phyloP scores from a whole-genome alignment of 2,797 vertebrate species.

The Notolabrus celidotus region DNA sequence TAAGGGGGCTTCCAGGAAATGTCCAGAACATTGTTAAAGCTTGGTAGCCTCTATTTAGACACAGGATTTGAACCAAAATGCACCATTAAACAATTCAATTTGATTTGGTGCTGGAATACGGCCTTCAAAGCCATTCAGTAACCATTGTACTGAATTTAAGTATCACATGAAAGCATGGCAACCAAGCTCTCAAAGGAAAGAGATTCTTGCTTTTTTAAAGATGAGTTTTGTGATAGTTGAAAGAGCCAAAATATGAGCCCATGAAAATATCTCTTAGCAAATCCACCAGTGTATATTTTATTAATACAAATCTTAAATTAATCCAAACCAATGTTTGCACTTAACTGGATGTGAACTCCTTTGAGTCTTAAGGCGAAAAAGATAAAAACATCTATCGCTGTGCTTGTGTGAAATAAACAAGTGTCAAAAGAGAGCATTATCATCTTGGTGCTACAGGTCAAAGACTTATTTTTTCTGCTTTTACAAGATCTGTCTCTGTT shows the following conservation, averaged over 20 bases:
- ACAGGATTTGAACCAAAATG: constrained; percentile 40
- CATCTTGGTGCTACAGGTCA: constrained; percentile 11
- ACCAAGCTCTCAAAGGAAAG: constrained; percentile 18
- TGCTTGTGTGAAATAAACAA: not conserved
- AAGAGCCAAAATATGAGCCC: constrained; percentile 6
- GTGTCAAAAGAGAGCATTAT: constrained; percentile 8
- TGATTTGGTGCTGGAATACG: constrained; percentile 27
- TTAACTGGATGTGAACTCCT: not conserved
- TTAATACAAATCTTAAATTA: not conserved
- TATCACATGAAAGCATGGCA: constrained; percentile 14
- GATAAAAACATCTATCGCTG: not conserved
- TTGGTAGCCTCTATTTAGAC: constrained; percentile 40
- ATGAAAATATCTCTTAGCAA: not conserved
- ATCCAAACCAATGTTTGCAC: not conserved
- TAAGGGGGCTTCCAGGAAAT: constrained; percentile 43
- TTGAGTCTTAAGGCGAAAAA: not conserved
- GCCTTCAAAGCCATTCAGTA: constrained; percentile 24
- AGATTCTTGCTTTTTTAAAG: constrained; percentile 5
- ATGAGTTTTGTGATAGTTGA: constrained; percentile 12
- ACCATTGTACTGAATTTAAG: constrained; percentile 22
- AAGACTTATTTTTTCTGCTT: not conserved
- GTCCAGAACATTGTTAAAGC: constrained; percentile 42
- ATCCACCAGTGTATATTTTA: constrained; percentile 15
- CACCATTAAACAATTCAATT: constrained; percentile 51
- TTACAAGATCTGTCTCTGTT: not conserved